phyloP scores from a whole-genome alignment of 2,797 vertebrate species.

The Megaceryle alcyon region DNA sequence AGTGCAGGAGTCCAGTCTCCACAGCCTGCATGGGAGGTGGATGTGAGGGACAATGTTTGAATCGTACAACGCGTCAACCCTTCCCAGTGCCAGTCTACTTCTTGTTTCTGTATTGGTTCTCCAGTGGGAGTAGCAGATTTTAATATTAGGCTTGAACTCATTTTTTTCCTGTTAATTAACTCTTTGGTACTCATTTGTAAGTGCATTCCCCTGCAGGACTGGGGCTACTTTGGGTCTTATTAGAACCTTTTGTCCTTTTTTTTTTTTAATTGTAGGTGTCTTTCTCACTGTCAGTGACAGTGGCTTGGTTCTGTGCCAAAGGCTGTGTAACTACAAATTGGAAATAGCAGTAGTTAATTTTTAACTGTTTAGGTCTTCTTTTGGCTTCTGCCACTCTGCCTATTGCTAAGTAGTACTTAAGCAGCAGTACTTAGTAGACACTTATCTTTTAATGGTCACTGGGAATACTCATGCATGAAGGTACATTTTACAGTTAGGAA shows the following conservation, averaged over 20 bases:
- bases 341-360: not conserved
- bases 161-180: not conserved
- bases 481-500: not conserved
- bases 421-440: not conserved
- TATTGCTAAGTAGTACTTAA: not conserved
- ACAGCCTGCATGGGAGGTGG: not conserved
- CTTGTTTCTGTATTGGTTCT: not conserved
- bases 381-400: not conserved
- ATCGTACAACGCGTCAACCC: rapidly evolving
- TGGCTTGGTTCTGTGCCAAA: not conserved
- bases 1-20: rapidly evolving
- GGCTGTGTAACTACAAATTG: not conserved
- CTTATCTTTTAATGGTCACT: not conserved
- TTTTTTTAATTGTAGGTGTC: not conserved
- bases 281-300: not conserved
- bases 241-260: not conserved
- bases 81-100: rapidly evolving
- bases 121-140: not conserved
- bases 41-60: not conserved
- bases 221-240: not conserved
- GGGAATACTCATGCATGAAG: not conserved
- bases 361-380: not conserved
- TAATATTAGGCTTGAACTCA: not conserved
- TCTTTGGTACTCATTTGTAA: not conserved
- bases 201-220: not conserved